A percentile compares a stretch with the other conserved stretches of the same genome.
phyloP scores from a whole-genome alignment of 2,888 invertebrate genomes.

The Girardia tigrina region DNA sequence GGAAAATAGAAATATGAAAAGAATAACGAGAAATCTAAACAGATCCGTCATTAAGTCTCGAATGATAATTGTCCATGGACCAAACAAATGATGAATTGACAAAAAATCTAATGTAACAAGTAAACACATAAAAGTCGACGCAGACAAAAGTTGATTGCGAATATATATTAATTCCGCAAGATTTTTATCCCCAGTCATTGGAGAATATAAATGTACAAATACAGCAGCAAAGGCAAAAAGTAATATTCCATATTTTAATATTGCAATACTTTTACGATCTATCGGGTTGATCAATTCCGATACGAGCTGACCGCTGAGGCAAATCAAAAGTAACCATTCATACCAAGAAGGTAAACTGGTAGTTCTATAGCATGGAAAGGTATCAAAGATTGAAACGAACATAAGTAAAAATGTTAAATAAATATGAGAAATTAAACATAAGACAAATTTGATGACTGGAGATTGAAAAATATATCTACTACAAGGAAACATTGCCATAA shows the following conservation, averaged over 20 bases:
- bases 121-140: constrained; percentile 83
- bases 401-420: constrained; percentile 76
- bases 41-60: constrained; percentile 63
- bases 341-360: constrained; percentile 74
- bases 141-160: constrained; percentile 86
- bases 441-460: constrained; percentile 98
- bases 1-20: constrained; percentile 92
- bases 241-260: constrained; percentile 59
- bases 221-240: constrained; percentile 60
- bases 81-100: constrained; percentile 95
- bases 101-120: constrained; percentile 85
- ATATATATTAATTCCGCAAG: constrained; percentile 66
- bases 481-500: constrained; percentile 79
- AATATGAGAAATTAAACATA: constrained; percentile 91
- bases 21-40: constrained; percentile 81
- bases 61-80: constrained; percentile 99
- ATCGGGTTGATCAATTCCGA: constrained; percentile 93
- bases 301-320: constrained; percentile 80
- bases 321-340: constrained; percentile 83
- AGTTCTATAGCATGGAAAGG: constrained; percentile 41
- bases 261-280: constrained; percentile 85
- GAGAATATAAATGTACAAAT: constrained; percentile 64
- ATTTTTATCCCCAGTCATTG: constrained; percentile 51
- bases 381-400: constrained; percentile 41
- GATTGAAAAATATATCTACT: constrained; percentile 58